Evolutionary conservation across 2,797 vertebrate genomes (phyloP).

Genomic region (Propithecus perrieri): DNA sequence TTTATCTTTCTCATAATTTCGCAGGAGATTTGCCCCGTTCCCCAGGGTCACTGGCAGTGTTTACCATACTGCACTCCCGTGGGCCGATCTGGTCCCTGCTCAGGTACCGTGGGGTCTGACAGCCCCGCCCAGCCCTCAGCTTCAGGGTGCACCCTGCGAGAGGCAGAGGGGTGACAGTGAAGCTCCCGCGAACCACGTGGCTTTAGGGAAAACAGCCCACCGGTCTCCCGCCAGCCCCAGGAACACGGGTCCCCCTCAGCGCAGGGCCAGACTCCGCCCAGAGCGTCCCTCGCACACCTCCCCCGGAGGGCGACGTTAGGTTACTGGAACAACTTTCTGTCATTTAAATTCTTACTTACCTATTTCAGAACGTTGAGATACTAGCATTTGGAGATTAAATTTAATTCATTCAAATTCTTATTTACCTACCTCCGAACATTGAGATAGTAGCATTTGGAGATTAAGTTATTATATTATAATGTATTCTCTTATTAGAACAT

Average conservation of each 20-base stretch:
- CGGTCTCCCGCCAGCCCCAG: too few species aligned
- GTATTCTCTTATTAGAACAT: background rate
- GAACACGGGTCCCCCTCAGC: too few species aligned
- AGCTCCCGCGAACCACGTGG: rapidly evolving
- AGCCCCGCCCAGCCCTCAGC: too few species aligned
- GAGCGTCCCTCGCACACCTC: background rate
- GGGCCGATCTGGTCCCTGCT: background rate
- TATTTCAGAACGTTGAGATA: background rate
- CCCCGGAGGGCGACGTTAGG: too few species aligned
- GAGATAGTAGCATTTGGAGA: background rate
- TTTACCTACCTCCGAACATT: background rate
- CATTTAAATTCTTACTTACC: background rate
- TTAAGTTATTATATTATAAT: slow-evolving; percentile 26
- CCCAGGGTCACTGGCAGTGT: rapidly evolving
- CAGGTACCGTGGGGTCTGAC: rapidly evolving
- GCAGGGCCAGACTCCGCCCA: rapidly evolving
- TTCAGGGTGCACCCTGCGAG: too few species aligned
- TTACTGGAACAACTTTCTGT: rapidly evolving
- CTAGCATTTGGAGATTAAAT: background rate
- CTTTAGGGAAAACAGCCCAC: too few species aligned
- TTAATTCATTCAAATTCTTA: background rate
- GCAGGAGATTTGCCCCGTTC: background rate
- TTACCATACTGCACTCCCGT: background rate
- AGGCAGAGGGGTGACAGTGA: rapidly evolving
- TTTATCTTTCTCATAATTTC: background rate